Base-by-base conservation (phyloP, 2,888 invertebrate species). In the Noctua janthe region DNA sequence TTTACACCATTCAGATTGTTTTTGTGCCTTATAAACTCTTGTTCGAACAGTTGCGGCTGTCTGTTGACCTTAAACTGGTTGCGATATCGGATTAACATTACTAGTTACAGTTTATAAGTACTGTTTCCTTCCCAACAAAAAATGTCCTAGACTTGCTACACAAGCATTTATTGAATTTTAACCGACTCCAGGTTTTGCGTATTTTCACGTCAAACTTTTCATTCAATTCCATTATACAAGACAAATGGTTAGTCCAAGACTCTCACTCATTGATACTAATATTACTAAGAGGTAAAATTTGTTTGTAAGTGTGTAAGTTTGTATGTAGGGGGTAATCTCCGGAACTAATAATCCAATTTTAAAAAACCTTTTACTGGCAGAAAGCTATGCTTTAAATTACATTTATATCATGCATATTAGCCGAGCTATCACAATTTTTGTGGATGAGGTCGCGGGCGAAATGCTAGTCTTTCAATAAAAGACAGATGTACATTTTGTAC, bases 331-430 rank as follows among this genome's bases (percentile, higher is more conserved):
- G 2, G 35, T 39, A 39, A 39, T 39, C 35, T 39, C 35, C 35
- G 35, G 35, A 39, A 39, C 35, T 39, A 39, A 29, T 29, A 29
- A 29, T 29, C 29, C 4, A 39, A 39, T 96, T 96, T 29, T 29
- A 54, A 29, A 54, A 54, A 20, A 20, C 0, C 1, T 0, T 7
- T 20, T 20, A 54, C 7, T 54, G 51, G 20, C 7, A 20, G 51
- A 54, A 20, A 43, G 20, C 1, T 54, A 43, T 3, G 43, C 43
- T 43, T 4, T 43, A 43, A 43, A 43, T 43, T 43, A 43, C 5
- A 43, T 43, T 43, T 43, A 43, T 43, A 43, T 43, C 10, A 43
- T 43, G 43, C 43, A 43, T 43, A 43, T 43, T 8, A 43, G 43
- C 43, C 43, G 43, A 43, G 43, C 43, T 43, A 43, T 43, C 43